Evolutionary conservation across 2,113 vertebrate species (phyloP).

Genomic region (Pardalotus punctatus): DNA sequence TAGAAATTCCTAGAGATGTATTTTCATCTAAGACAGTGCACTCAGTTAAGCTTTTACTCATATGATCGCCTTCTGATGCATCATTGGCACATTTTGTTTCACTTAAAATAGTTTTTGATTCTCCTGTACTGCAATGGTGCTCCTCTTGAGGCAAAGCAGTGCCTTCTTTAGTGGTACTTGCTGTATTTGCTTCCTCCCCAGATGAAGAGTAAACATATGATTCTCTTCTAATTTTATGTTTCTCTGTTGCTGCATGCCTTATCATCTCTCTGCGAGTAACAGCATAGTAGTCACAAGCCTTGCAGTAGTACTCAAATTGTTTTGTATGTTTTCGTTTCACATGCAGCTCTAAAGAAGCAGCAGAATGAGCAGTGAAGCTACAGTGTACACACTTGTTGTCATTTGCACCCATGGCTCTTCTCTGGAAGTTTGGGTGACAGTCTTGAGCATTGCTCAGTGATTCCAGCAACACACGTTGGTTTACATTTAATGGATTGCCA

Average conservation of each 20-base stretch:
- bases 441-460: slow-evolving; percentile 20
- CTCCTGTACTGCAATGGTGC: background rate
- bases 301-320: slow-evolving; percentile 92
- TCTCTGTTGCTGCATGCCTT: slow-evolving; percentile 89
- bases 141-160: background rate
- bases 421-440: slow-evolving; percentile 39
- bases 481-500: background rate
- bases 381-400: slow-evolving; percentile 82
- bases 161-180: background rate
- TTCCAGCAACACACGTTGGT: background rate
- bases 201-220: slow-evolving; percentile 69
- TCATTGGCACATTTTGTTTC: background rate
- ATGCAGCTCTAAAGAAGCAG: slow-evolving; percentile 86
- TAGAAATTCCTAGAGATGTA: background rate
- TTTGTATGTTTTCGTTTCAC: slow-evolving; percentile 91
- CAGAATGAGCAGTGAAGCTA: slow-evolving; percentile 85
- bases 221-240: slow-evolving; percentile 89
- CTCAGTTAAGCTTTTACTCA: background rate
- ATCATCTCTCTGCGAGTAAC: slow-evolving; percentile 91
- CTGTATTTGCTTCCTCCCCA: background rate
- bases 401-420: slow-evolving; percentile 37
- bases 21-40: background rate
- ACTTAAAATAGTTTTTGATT: background rate
- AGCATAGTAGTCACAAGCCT: slow-evolving; percentile 93
- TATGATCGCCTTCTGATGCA: background rate